Evolutionary conservation across 2,113 vertebrate species (phyloP), one percentile per base, ranked within the genome.

Genomic region (Scopus umbretta): DNA sequence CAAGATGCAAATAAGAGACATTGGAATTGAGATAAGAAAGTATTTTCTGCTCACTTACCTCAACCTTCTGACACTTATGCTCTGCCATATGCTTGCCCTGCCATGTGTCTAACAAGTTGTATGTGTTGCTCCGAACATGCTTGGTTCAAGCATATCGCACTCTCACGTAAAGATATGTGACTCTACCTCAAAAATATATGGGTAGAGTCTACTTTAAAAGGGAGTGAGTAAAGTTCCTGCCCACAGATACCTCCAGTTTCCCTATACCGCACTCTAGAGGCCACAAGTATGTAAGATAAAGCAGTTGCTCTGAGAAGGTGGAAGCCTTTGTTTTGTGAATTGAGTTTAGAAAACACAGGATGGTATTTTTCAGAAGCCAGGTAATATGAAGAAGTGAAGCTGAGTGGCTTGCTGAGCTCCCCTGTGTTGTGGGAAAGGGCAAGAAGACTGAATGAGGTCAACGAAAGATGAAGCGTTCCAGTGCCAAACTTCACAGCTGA

Each of bases 391-490:
- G 27, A 27, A 68, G 12, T 9, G 32, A 58, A 52, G 25, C 14
- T 7, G 11, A 38, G 36, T 9, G 32, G 23, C 19, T 71, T 71
- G 13, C 9, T 70, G 62, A 76, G 42, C 45, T 70, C 14, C 26
- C 40, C 20, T 21, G 5, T 38, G 42, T 47, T 50, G 38, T 42
- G 55, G 23, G 29, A 92, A 78, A 26, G 25, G 16, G 4, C 32
- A 61, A 49, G 12, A 40, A 42, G 79, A 43, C 14, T 74, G 78
- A 83, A 74, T 27, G 17, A 59, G 13, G 27, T 65, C 49, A 80
- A 38, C 0, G 8, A 75, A 80, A 18, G 52, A 68, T 1, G 3
- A 80, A 62, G 12, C 2, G 0, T n/a, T 66, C 19, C 55, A 70
- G 4, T 42, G 17, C 5, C 50, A 74, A 52, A 30, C n/a, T 71